Evolutionary conservation across 2,888 invertebrate species (phyloP).

Genomic region (Ecliptopera silaceata): DNA sequence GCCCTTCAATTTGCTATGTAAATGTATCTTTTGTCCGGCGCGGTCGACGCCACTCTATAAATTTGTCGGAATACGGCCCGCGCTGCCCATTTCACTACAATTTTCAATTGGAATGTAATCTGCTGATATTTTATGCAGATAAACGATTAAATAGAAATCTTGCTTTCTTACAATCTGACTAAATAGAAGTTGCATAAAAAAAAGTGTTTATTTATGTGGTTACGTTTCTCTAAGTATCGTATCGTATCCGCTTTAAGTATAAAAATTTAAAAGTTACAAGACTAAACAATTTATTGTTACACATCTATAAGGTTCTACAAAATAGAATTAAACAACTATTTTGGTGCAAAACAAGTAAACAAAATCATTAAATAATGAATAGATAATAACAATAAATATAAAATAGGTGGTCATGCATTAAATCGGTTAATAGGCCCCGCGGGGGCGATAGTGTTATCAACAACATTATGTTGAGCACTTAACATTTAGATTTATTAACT

Average conservation of each 20-base stretch:
- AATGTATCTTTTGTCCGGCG: constrained; percentile 77
- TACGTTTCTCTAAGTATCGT: too few relatives aligned
- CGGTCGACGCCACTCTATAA: constrained; percentile 57
- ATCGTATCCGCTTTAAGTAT: too few relatives aligned
- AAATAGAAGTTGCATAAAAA: too few relatives aligned
- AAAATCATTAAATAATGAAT: constrained; percentile 6
- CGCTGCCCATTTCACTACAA: constrained; percentile 53
- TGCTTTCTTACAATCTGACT: too few relatives aligned
- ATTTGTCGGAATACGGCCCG: constrained; percentile 55
- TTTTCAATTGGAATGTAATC: constrained; percentile 48
- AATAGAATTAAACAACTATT: too few relatives aligned
- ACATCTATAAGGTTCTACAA: too few relatives aligned
- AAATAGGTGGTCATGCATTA: constrained; percentile 9
- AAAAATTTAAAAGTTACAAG: too few relatives aligned
- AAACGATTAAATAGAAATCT: background rate
- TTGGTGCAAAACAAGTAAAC: background rate
- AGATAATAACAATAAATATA: constrained; percentile 14
- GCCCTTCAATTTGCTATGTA: constrained; percentile 82
- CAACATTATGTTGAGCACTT: constrained; percentile 15
- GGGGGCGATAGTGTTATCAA: constrained; percentile 26
- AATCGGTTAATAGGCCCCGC: constrained; percentile 14
- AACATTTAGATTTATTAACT: constrained; percentile 10
- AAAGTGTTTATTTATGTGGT: too few relatives aligned
- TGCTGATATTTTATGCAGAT: constrained; percentile 20
- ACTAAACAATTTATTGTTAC: too few relatives aligned